Conservation (phyloP, 1,140 invertebrate species). For the Popillia japonica region DNA sequence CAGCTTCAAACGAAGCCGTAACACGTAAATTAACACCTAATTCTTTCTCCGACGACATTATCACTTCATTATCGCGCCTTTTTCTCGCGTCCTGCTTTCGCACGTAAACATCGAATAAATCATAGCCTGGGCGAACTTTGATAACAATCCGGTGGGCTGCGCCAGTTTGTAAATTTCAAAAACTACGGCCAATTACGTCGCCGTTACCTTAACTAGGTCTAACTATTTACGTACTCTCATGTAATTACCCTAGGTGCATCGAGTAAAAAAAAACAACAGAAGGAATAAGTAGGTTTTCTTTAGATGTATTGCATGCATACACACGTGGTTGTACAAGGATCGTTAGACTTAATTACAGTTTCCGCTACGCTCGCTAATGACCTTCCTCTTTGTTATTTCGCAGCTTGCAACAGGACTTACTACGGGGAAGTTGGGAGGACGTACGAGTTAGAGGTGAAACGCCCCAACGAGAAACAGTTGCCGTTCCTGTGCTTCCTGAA, state of each 20-base stretch:
- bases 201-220: background rate
- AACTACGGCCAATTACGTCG: background rate
- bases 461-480: slow-evolving; percentile 75
- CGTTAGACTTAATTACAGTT: background rate
- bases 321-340: background rate
- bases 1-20: too few relatives aligned
- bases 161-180: background rate
- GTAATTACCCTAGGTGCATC: background rate
- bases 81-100: too few relatives aligned
- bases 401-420: slow-evolving; percentile 85
- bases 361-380: background rate
- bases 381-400: slow-evolving; percentile 1
- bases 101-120: background rate
- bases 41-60: background rate
- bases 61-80: background rate
- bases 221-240: background rate
- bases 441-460: slow-evolving; percentile 78
- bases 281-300: background rate
- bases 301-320: background rate
- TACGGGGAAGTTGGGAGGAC: slow-evolving; percentile 81
- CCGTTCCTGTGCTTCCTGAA: slow-evolving; percentile 82
- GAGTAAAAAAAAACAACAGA: too few relatives aligned
- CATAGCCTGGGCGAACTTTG: background rate
- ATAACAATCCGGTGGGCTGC: background rate
- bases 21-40: background rate